These are phyloP conservation scores for Phenacoccus solenopsis DNA, from an alignment of 1,140 invertebrate species.

Conservation along the genomic window DNA sequence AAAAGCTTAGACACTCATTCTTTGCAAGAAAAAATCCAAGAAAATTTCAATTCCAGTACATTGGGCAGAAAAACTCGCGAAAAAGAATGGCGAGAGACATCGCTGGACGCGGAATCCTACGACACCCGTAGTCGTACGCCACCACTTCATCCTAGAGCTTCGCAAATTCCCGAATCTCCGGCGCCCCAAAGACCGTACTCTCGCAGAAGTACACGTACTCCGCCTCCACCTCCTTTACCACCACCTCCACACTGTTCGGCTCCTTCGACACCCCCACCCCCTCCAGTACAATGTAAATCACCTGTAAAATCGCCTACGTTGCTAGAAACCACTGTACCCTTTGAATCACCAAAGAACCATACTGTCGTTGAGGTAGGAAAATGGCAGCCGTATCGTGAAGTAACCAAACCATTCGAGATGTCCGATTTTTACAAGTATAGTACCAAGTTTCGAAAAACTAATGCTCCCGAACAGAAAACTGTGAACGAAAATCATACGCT, in stretches of 20 bases:
- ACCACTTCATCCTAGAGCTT: not conserved
- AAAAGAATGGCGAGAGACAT: constrained; percentile 63
- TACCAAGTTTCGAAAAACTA: constrained; percentile 60
- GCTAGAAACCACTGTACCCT: constrained; percentile 38
- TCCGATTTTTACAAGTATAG: constrained; percentile 96
- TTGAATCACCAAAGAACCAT: constrained; percentile 62
- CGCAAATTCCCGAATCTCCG: constrained; percentile 22
- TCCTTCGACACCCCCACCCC: constrained; percentile 24
- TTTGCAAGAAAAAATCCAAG: constrained; percentile 29
- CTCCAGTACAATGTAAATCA: constrained; percentile 29
- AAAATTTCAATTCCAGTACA: constrained; percentile 28
- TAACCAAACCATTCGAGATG: constrained; percentile 92
- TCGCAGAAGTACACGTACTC: constrained; percentile 19
- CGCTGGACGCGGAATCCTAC: constrained; percentile 39
- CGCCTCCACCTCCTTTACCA: constrained; percentile 18
- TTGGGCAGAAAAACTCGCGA: constrained; percentile 35
- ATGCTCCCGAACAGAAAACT: not conserved
- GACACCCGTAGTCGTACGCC: not conserved
- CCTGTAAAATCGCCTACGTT: constrained; percentile 5
- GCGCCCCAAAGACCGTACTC: constrained; percentile 22
- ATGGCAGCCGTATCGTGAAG: constrained; percentile 82
- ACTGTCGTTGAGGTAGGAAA: constrained; percentile 74
- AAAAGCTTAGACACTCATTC: constrained; percentile 18
- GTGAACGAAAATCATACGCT: not conserved
- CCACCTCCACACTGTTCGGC: constrained; percentile 25